Evolutionary conservation across 2,797 vertebrate genomes (phyloP), one percentile per base, ranked within the genome.

Genomic region (Cygnus olor): DNA sequence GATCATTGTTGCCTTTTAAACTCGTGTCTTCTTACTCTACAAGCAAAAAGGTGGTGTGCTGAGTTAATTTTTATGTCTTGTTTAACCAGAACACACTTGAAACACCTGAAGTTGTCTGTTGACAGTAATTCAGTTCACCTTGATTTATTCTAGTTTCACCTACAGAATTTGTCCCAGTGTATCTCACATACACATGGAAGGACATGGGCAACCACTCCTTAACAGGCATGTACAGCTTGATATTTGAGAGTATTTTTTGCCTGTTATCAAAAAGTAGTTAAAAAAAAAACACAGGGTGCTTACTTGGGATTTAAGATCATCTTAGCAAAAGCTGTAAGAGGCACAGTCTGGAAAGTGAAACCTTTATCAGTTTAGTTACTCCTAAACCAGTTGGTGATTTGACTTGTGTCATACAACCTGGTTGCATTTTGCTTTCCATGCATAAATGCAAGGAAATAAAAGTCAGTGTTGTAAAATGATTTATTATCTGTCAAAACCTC

Each of bases 401-500:
- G 44, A 71, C 70, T n/a, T 28, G 22, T 73, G n/a, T 74, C n/a
- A 21, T 21, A 58, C 36, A 51, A 81, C 16, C 4, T 63, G 25
- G 11, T 10, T 58, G 45, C 13, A n/a, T 85, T 94, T 74, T 91
- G 49, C 42, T 95, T 88, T 93, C 85, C 45, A 9, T 77, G 38
- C 16, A 16, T 90, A 90, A 88, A 93, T 76, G 63, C 51, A 16
- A 51, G 56, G 45, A 82, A 91, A 93, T 81, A 83, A 90, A 84
- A 79, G 54, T 47, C 34, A 15, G 9, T 70, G 89, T 76, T 72
- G 73, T 80, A 56, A 93, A 89, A 79, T 95, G 47, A 94, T 80
- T 81, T 94, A 78, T 89, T 87, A 78, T 68, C 82, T 93, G 89
- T 91, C 89, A 93, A 79, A 86, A 91, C 58, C 45, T 76, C 72